Conservation (phyloP, 2,113 vertebrate species). For the Varanus salvator region DNA sequence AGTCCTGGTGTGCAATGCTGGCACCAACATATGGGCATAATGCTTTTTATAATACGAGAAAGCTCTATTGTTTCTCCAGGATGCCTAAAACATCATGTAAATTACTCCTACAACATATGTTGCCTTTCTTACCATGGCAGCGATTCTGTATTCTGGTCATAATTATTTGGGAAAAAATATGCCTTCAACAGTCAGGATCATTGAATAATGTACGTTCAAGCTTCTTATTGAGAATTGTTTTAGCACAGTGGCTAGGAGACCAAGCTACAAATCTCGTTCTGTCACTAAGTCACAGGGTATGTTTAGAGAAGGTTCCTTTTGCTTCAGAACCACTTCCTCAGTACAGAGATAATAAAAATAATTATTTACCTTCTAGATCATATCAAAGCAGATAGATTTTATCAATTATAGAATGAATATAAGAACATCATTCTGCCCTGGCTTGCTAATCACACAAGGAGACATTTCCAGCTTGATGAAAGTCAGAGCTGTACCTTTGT, state of each 20-base stretch:
- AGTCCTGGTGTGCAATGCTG: conserved; percentile 47
- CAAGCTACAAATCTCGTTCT: conserved; percentile 3
- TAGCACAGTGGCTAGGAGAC: conserved; percentile 19
- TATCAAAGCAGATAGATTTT: neutral
- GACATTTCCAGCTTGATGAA: neutral
- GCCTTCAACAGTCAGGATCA: conserved; percentile 9
- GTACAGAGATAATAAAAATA: neutral
- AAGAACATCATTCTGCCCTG: neutral
- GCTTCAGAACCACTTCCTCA: neutral
- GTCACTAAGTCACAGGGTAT: neutral
- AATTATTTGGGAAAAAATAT: conserved; percentile 35
- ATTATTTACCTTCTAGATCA: neutral
- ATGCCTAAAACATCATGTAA: conserved; percentile 32
- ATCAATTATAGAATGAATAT: neutral
- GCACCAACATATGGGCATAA: conserved; percentile 46
- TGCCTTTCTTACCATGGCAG: conserved; percentile 14
- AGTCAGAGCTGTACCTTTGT: neutral
- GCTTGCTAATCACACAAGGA: neutral
- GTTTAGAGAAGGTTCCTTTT: neutral
- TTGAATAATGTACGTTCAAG: conserved; percentile 22
- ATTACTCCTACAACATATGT: conserved; percentile 39
- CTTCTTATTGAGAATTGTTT: conserved; percentile 37
- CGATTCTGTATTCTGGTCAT: conserved; percentile 33
- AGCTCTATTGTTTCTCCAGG: conserved; percentile 19
- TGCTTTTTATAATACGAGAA: conserved; percentile 45